Conservation (phyloP, 2,888 invertebrate genomes). For the Gandaritis pyraliata region DNA sequence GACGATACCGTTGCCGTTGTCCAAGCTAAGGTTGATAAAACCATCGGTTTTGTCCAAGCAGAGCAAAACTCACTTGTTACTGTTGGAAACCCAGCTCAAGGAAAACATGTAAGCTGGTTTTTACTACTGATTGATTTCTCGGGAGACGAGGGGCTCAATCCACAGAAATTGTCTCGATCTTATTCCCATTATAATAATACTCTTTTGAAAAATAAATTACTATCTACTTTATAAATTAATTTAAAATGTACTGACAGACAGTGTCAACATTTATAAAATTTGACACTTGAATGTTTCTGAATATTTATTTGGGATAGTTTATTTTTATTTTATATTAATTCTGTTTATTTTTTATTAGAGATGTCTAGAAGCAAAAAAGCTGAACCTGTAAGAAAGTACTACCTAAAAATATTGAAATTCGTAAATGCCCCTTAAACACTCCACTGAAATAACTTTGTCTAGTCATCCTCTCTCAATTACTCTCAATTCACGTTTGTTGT, state of each 20-base stretch:
- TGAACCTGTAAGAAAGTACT: constrained; percentile 20
- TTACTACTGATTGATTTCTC: not conserved
- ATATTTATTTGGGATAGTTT: constrained; percentile 8
- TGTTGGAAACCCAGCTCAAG: constrained; percentile 12
- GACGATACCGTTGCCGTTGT: constrained; percentile 30
- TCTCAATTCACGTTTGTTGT: no score
- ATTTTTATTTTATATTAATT: not conserved
- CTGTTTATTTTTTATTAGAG: constrained; percentile 14
- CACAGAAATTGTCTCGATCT: no score
- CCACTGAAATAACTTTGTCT: no score
- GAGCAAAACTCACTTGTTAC: not conserved
- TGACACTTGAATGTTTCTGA: constrained; percentile 1
- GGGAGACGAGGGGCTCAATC: no score
- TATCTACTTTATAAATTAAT: no score
- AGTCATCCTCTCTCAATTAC: not conserved
- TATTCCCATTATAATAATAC: no score
- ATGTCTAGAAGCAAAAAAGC: constrained; percentile 24
- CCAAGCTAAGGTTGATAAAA: not conserved
- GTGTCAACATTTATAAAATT: not conserved
- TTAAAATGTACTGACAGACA: not conserved
- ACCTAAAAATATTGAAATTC: no score
- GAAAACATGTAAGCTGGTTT: constrained; percentile 14
- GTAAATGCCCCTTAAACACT: no score
- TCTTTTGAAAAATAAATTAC: no score
- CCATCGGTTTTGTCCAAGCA: no score